Evolutionary conservation across 2,888 invertebrate genomes (phyloP), one percentile per base, ranked within the genome.

Genomic region (Urechis unicinctus): DNA sequence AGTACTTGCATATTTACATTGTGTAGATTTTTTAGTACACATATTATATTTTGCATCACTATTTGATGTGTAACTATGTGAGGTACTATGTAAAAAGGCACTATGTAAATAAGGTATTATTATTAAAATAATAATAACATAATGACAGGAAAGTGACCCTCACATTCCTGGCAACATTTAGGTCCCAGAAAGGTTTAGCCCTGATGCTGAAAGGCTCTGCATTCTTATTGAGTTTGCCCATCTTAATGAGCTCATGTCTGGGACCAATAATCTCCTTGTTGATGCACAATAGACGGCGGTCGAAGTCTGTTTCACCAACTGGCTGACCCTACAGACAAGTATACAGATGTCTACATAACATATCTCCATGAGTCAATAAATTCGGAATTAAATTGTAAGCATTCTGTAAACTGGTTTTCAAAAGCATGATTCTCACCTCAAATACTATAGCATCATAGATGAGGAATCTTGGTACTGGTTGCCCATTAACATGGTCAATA

Each of bases 391-490:
- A n/a, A n/a, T n/a, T n/a, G n/a, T n/a, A n/a, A n/a, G n/a, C 9
- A 36, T 36, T 36, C n/a, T 36, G n/a, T 36, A 36, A 13, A 9
- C 9, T 9, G n/a, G 9, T n/a, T 13, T 36, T 9, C n/a, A 46
- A 46, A 21, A 51, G 17, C 6, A 51, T 53, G 21, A 52, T 26
- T 57, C 68, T 64, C 58, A 80, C 81, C 71, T 91, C 88, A 69
- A 89, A 89, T 69, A 83, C 84, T 36, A 99, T 84, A 53, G 97
- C 87, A 73, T 99, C 98, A 72, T 98, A 99, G 45, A 91, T 90
- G 59, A 99, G 83, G 78, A 89, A 97, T 46, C 98, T 83, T 0
- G 95, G 93, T 66, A 88, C 86, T 58, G 61, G 63, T 43, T 72
- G 70, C 0, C 86, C 88, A 44, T 79, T 72, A 17, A 86, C 87